Evolutionary conservation across 1,140 invertebrate genomes (phyloP).

Genomic region (Cyclina sinensis): DNA sequence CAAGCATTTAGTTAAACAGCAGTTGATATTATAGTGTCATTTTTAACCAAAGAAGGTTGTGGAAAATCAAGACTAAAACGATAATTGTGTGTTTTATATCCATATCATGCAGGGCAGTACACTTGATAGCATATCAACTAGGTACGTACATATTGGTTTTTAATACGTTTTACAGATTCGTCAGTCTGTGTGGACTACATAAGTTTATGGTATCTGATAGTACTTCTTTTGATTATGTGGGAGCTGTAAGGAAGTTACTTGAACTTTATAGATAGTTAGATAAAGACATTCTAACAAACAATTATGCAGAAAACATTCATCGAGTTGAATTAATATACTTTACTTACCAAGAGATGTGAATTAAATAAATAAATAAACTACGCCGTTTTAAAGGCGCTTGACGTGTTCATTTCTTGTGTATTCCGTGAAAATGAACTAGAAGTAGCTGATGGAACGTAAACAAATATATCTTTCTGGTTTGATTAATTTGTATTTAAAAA

Average conservation of each 20-base stretch:
- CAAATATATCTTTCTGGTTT: no score
- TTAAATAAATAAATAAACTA: no score
- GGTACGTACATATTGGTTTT: constrained; percentile 23
- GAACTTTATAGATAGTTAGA: constrained; percentile 36
- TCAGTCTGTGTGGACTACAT: background rate
- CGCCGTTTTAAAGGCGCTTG: no score
- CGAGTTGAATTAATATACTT: no score
- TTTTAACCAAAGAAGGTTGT: constrained; percentile 29
- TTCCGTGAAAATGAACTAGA: no score
- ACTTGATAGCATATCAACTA: constrained; percentile 15
- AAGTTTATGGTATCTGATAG: constrained; percentile 27
- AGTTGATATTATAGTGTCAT: constrained; percentile 11
- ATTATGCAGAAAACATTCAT: no score
- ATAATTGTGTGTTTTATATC: constrained; percentile 43
- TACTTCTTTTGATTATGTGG: constrained; percentile 30
- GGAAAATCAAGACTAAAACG: constrained; percentile 28
- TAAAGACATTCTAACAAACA: constrained; percentile 18
- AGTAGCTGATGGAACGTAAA: no score
- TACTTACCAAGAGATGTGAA: no score
- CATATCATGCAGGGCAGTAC: background rate
- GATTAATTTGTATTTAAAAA: no score
- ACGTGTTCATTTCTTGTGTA: no score
- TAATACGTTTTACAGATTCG: constrained; percentile 45
- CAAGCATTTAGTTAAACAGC: constrained; percentile 18
- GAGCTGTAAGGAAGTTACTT: constrained; percentile 16